A percentile compares a stretch with the other conserved stretches of the same genome.
These are phyloP conservation scores for Emydoidea blandingii DNA, from an alignment of 2,797 vertebrate species.

Conservation along the genomic window DNA sequence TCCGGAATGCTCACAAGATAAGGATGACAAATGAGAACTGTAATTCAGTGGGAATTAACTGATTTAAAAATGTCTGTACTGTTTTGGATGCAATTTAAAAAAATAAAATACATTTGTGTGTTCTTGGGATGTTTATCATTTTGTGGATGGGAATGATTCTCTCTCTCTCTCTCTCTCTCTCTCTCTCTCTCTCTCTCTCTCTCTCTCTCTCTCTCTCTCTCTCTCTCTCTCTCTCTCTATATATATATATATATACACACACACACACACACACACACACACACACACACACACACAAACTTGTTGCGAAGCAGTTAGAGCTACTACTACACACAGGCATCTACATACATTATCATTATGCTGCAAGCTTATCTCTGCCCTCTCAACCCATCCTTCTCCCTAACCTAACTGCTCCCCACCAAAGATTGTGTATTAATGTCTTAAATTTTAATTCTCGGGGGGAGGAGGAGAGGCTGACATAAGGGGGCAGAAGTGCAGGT, in stretches of 20 bases:
- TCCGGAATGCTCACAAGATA: not conserved
- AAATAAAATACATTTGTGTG: not conserved
- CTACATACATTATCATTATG: not conserved
- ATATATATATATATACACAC: no score
- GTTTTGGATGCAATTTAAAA: not conserved
- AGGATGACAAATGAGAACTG: not conserved
- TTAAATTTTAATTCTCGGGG: slow-evolving; percentile 29
- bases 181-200: not conserved
- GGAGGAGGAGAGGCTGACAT: slow-evolving; percentile 4
- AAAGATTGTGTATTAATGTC: not conserved
- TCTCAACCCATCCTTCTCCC: slow-evolving; percentile 1
- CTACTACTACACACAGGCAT: not conserved
- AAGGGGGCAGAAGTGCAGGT: slow-evolving; percentile 4
- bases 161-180: not conserved
- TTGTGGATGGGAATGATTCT: not conserved
- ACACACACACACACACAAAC: not conserved
- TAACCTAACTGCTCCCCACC: not conserved
- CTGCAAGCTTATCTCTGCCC: not conserved
- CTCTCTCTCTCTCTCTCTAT: not conserved
- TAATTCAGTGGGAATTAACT: slow-evolving; percentile 3
- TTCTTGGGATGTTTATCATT: not conserved
- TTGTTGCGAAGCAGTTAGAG: not conserved
- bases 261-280: rapidly evolving
- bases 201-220: not conserved
- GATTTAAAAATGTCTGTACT: not conserved